These are phyloP conservation scores for Spea multiplicata DNA, from an alignment of 2,113 vertebrate genomes.

Conservation along the genomic window DNA sequence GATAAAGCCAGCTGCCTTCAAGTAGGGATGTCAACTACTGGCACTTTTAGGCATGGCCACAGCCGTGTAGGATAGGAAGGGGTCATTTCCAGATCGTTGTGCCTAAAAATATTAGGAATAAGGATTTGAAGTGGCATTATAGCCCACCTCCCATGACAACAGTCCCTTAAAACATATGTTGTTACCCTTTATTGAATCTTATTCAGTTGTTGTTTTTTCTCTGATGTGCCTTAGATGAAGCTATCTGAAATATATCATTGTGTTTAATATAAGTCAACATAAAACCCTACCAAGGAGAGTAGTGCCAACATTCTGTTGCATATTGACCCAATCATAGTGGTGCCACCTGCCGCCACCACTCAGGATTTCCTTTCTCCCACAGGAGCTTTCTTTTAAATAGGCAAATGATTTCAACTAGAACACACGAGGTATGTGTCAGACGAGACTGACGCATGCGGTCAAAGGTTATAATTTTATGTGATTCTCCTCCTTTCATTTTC, in stretches of 20 bases:
- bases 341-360: constrained; percentile 41
- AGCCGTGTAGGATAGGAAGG: too few species aligned
- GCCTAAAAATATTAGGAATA: too few species aligned
- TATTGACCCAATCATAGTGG: neutral
- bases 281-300: constrained; percentile 23
- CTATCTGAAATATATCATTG: neutral
- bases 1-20: too few species aligned
- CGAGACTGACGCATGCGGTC: constrained; percentile 55
- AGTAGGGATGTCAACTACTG: too few species aligned
- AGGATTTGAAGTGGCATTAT: too few species aligned
- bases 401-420: constrained; percentile 55
- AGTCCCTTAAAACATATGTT: too few species aligned
- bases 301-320: neutral
- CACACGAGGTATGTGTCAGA: constrained; percentile 58
- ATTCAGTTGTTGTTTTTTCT: too few species aligned
- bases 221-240: too few species aligned
- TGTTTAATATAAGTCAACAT: constrained; percentile 5
- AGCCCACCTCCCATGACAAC: too few species aligned
- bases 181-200: too few species aligned
- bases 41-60: too few species aligned
- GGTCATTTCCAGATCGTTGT: too few species aligned
- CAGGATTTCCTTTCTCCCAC: constrained; percentile 46
- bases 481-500: constrained; percentile 58
- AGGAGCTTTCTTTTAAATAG: constrained; percentile 56
- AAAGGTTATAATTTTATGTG: constrained; percentile 65